phyloP scores from a whole-genome alignment of 1,140 invertebrate genomes.

The Drosophila sucinea region DNA sequence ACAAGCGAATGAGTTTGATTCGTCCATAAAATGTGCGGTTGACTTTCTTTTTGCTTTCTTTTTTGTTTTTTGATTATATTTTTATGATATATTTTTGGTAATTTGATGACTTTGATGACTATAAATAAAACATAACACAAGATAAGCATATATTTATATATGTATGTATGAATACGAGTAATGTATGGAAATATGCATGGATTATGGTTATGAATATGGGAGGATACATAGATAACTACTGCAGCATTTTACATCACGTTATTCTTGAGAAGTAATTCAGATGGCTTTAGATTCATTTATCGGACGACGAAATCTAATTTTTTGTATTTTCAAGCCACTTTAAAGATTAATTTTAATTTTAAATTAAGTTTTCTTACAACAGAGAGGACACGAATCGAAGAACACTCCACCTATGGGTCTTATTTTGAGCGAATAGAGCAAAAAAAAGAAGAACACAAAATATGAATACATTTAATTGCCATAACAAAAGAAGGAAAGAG shows the following conservation, averaged over 20 bases:
- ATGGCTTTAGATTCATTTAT: no score
- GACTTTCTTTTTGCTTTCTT: constrained; percentile 23
- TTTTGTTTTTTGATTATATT: constrained; percentile 8
- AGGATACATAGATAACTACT: no score
- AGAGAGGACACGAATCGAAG: background rate
- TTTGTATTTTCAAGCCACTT: no score
- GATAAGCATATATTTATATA: constrained; percentile 40
- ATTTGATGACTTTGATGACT: constrained; percentile 20
- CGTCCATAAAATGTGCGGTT: constrained; percentile 68
- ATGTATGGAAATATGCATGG: no score
- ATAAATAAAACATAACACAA: constrained; percentile 33
- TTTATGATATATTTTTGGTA: constrained; percentile 41
- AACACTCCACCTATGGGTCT: background rate
- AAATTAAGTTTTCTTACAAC: no score
- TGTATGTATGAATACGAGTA: constrained; percentile 39
- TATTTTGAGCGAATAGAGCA: background rate
- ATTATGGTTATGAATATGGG: background rate
- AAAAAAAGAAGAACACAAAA: constrained; percentile 17
- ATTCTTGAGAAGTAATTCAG: no score
- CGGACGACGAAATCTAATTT: no score
- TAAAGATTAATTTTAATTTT: no score
- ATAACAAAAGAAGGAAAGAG: constrained; percentile 53
- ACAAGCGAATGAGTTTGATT: constrained; percentile 61
- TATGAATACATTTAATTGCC: constrained; percentile 49
- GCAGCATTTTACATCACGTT: no score